Percentiles rank a stretch among this genome's conserved stretches.
Evolutionary conservation across 1,140 invertebrate species (phyloP).

Genomic region (Lucilia cuprina): DNA sequence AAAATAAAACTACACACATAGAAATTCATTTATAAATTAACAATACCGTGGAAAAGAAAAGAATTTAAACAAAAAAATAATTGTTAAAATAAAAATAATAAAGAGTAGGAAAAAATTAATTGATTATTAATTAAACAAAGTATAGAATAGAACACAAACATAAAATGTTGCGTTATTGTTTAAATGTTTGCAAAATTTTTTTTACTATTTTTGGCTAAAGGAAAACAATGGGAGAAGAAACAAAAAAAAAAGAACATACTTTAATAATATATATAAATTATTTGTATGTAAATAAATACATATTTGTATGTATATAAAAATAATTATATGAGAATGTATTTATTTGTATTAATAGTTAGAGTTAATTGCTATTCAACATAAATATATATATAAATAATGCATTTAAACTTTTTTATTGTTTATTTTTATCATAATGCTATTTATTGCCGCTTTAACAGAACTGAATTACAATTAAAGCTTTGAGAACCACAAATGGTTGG

Average conservation of each 20-base stretch:
- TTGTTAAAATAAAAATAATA: not conserved
- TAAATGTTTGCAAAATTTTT: too few species aligned
- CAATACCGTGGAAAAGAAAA: too few species aligned
- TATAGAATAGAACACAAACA: not conserved
- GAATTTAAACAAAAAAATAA: not conserved
- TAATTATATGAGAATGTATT: not conserved
- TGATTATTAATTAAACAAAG: not conserved
- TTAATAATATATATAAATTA: too few species aligned
- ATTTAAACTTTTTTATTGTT: not conserved
- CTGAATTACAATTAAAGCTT: too few species aligned
- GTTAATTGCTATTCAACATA: not conserved
- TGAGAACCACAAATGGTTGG: too few species aligned
- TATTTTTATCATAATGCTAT: too few species aligned
- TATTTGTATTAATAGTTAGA: not conserved
- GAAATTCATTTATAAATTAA: not conserved
- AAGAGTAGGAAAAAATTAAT: not conserved
- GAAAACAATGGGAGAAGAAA: not conserved
- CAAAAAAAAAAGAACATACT: not conserved
- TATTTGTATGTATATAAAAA: not conserved
- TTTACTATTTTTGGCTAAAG: not conserved
- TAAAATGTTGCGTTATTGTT: too few species aligned
- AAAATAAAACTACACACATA: not conserved
- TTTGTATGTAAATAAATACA: too few species aligned
- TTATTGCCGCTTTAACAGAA: too few species aligned
- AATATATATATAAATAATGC: not conserved